Conservation (phyloP, 2,113 vertebrate species). For the human (Homo sapiens) region DNA sequence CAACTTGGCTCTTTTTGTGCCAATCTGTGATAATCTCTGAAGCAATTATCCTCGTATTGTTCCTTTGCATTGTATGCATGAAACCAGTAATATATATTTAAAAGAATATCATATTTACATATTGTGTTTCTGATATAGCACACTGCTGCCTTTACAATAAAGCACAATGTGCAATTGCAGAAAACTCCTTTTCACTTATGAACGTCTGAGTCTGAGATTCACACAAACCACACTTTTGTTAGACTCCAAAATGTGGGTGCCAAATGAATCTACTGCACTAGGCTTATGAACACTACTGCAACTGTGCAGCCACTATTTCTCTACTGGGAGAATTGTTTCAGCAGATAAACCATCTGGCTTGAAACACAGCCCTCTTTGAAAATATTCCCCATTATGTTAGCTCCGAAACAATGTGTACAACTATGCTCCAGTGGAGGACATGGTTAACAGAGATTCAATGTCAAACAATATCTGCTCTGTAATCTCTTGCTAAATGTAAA, state of each 20-base stretch:
- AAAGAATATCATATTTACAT: conserved; percentile 75
- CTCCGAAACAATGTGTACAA: conserved; percentile 81
- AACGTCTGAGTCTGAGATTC: conserved; percentile 80
- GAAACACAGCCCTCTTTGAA: conserved; percentile 88
- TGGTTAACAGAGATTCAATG: conserved; percentile 77
- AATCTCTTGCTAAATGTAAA: conserved; percentile 73
- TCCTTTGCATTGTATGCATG: conserved; percentile 23
- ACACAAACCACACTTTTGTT: conserved; percentile 86
- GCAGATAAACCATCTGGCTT: conserved; percentile 89
- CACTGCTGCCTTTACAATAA: conserved; percentile 76
- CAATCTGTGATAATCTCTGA: not conserved
- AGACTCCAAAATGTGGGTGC: conserved; percentile 87
- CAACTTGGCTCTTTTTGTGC: conserved; percentile 35
- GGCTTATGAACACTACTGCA: conserved; percentile 83
- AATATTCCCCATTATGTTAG: conserved; percentile 87
- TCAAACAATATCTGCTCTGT: conserved; percentile 80
- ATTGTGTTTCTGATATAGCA: conserved; percentile 72
- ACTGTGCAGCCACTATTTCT: conserved; percentile 87
- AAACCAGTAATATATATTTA: conserved; percentile 73
- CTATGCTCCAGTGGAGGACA: conserved; percentile 79
- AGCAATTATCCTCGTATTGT: not conserved
- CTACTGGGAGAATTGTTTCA: conserved; percentile 81
- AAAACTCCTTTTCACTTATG: conserved; percentile 76
- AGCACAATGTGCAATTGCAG: conserved; percentile 73
- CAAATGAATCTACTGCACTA: conserved; percentile 80